Evolutionary conservation across 2,888 invertebrate species (phyloP).

Genomic region (Seladonia tumulorum): DNA sequence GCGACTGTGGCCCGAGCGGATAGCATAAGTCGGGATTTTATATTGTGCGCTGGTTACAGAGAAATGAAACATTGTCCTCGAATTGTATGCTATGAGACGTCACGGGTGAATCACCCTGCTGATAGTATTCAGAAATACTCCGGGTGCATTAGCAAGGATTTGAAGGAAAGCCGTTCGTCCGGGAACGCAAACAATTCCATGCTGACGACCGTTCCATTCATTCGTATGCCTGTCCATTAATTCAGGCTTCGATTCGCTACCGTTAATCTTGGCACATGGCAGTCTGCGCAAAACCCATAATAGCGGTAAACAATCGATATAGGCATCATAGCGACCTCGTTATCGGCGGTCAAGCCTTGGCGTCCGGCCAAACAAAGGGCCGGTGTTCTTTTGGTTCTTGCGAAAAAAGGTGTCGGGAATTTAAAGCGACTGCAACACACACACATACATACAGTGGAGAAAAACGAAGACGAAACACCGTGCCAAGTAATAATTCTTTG

Average conservation of each 20-base stretch:
- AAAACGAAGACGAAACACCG: conserved; percentile 2
- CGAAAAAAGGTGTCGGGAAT: conserved; percentile 49
- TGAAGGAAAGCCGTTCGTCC: not conserved
- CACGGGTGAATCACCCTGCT: not conserved
- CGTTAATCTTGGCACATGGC: conserved; percentile 60
- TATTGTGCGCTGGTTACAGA: not conserved
- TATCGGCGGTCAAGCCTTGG: conserved; percentile 67
- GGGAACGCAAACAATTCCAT: not conserved
- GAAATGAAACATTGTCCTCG: not conserved
- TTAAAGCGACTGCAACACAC: conserved; percentile 1
- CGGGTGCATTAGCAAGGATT: not conserved
- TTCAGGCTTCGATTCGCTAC: conserved; percentile 37
- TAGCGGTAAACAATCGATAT: conserved; percentile 69
- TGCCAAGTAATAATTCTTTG: conserved; percentile 47
- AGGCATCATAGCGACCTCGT: conserved; percentile 65
- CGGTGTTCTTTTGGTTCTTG: conserved; percentile 36
- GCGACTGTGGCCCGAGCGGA: too few relatives aligned
- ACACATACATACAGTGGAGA: too few relatives aligned
- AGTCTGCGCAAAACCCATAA: conserved; percentile 50
- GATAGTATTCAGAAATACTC: not conserved
- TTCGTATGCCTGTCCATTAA: conserved; percentile 3
- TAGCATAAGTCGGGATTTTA: not conserved
- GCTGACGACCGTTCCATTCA: not conserved
- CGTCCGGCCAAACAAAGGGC: conserved; percentile 54
- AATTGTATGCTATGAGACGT: not conserved